Conservation (phyloP, 2,113 vertebrate species). For the Hippolais icterina region DNA sequence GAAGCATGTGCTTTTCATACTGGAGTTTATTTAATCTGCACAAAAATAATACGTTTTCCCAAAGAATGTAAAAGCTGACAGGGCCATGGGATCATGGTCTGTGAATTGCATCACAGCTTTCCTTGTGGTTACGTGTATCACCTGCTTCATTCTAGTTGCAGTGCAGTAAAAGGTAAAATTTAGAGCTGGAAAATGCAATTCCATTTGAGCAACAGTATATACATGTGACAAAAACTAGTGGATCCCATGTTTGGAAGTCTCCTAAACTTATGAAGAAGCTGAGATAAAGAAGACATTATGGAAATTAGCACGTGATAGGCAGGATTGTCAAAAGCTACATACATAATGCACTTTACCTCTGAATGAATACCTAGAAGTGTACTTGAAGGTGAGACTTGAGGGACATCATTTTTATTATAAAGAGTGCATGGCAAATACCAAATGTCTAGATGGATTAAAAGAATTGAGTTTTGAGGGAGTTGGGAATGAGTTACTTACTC, state of each 20-base stretch:
- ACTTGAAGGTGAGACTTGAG: background rate
- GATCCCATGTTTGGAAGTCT: background rate
- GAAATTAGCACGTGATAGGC: background rate
- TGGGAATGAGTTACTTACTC: background rate
- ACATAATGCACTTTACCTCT: accelerated
- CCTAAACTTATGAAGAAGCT: background rate
- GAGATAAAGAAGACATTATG: background rate
- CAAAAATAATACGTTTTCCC: background rate
- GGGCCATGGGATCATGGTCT: background rate
- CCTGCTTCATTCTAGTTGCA: background rate
- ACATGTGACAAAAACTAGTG: accelerated
- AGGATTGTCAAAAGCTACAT: background rate
- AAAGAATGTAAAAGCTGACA: background rate
- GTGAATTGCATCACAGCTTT: background rate
- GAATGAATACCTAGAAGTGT: background rate
- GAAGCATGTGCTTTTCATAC: background rate
- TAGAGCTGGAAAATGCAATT: background rate
- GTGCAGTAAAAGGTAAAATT: background rate
- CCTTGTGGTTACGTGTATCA: background rate
- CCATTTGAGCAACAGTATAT: background rate
- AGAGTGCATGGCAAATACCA: background rate
- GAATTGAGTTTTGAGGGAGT: background rate
- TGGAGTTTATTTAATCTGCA: background rate
- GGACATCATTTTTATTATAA: background rate
- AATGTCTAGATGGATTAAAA: background rate